Base-by-base conservation (phyloP, 2,113 vertebrate genomes). In the Phaethornis superciliosus region DNA sequence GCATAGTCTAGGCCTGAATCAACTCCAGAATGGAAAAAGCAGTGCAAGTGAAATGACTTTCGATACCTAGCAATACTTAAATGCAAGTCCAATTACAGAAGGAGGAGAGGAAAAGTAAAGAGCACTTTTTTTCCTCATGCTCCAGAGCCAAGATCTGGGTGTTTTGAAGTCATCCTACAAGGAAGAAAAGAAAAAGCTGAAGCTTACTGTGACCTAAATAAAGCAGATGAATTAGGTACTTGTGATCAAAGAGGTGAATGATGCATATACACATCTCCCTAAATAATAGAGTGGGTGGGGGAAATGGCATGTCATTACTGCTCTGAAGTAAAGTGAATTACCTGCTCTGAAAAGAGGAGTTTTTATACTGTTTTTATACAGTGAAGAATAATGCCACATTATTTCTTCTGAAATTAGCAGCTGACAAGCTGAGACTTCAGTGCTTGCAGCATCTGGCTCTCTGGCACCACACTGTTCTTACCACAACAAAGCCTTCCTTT, bases 181-280 rank as follows among this genome's bases (percentile, higher is more conserved):
- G 54, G 56, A 95, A 83, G 56, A 86, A 89, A 94, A 82, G 71
- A 88, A 87, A 93, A 95, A 33, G 65, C 81, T 88, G 90, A 93
- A 93, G 51, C 87, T 91, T 75, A 93, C 42, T 80, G 75, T 94
- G 80, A 95, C 89, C 94, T 95, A 95, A 93, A 95, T 88, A 96
- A 88, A 93, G 79, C 63, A 88, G 62, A 94, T 88, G 84, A 93
- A 93, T 82, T 74, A 85, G 46, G 81, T 89, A 89, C 85, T 85
- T 85, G 78, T 94, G 94, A 95, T 95, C 94, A 95, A 96, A 96
- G 81, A 51, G 71, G 19, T 94, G 95, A 95, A 78, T 83, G 91
- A 89, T 92, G 94, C 75, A 94, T 89, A 93, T 47, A 96, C 87
- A 95, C 68, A 89, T 85, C 68, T 91, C 71, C 37, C 56, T 80